These are phyloP conservation scores for Phataginus tricuspis DNA, from an alignment of 2,797 vertebrate species.

Conservation along the genomic window DNA sequence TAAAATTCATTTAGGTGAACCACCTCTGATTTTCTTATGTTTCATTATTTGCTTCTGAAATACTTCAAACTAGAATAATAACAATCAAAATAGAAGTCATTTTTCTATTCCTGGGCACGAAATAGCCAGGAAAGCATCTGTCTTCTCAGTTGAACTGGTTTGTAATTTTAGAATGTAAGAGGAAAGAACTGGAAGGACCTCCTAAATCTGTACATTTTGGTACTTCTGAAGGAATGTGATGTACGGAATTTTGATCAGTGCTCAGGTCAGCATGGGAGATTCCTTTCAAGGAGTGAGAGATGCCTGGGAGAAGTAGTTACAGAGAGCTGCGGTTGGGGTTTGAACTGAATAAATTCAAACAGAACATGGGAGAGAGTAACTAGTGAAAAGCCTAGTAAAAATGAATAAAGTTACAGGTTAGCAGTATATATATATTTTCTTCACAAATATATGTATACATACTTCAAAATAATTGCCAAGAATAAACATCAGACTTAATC, in stretches of 20 bases:
- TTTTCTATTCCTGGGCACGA: constrained; percentile 66
- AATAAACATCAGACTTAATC: not conserved
- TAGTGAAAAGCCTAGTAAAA: not conserved
- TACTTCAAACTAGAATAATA: constrained; percentile 66
- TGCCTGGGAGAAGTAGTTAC: not conserved
- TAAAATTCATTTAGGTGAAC: constrained; percentile 49
- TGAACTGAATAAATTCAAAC: constrained; percentile 36
- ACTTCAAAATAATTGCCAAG: constrained; percentile 9
- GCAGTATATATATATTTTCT: too few species aligned
- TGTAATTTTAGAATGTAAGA: constrained; percentile 76
- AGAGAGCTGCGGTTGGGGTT: not conserved
- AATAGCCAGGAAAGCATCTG: constrained; percentile 69
- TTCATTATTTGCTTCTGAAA: constrained; percentile 74
- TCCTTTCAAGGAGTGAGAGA: constrained; percentile 58
- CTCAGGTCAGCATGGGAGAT: constrained; percentile 44
- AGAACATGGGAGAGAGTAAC: not conserved
- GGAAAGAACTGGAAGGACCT: constrained; percentile 56
- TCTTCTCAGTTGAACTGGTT: constrained; percentile 70
- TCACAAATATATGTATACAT: not conserved
- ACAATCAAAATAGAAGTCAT: constrained; percentile 68
- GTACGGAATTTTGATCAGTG: constrained; percentile 60
- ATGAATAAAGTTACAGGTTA: not conserved
- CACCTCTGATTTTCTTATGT: constrained; percentile 60
- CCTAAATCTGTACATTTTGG: constrained; percentile 71
- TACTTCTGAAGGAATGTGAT: constrained; percentile 65